Evolutionary conservation across 2,113 vertebrate species (phyloP).

Genomic region (Hippolais icterina): DNA sequence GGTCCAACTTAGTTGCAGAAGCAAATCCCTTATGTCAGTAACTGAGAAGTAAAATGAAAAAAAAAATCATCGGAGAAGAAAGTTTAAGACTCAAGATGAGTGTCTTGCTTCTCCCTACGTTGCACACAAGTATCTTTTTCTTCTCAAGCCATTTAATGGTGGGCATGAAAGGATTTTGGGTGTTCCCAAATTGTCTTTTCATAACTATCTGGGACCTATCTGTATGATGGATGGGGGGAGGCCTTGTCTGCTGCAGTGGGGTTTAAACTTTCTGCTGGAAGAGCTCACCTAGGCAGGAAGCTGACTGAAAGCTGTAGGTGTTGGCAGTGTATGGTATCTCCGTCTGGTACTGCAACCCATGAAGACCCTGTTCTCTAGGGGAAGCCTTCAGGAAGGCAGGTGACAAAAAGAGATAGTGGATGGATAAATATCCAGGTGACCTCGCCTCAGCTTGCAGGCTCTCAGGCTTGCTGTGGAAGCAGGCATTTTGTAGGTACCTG

Average conservation of each 20-base stretch:
- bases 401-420: neutral
- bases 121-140: neutral
- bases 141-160: neutral
- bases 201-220: neutral
- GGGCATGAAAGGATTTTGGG: neutral
- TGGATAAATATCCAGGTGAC: neutral
- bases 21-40: neutral
- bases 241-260: rapidly evolving
- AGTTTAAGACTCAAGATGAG: neutral
- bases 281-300: neutral
- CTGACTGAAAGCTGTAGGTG: neutral
- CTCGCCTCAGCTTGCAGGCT: neutral
- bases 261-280: neutral
- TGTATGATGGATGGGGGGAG: neutral
- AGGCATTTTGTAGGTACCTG: neutral
- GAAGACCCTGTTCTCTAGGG: neutral
- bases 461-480: neutral
- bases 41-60: neutral
- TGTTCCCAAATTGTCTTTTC: neutral
- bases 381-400: neutral
- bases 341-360: neutral
- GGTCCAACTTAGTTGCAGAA: neutral
- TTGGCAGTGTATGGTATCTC: rapidly evolving
- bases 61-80: neutral
- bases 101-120: neutral